phyloP scores from a whole-genome alignment of 2,888 invertebrate species.

The Synanthedon andrenaeformis region DNA sequence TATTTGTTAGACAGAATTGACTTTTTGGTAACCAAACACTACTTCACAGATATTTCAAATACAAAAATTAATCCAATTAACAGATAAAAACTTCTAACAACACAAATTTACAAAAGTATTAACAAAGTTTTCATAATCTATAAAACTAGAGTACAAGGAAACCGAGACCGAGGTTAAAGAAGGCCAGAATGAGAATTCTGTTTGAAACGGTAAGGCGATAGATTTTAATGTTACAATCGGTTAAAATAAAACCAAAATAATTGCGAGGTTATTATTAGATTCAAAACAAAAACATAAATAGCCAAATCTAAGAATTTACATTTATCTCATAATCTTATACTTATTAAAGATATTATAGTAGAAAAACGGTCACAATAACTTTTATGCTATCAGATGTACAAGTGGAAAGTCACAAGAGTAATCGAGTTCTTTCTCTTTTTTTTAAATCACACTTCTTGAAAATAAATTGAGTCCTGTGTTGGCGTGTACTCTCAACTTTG shows the following conservation, averaged over 20 bases:
- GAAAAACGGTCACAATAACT: slow-evolving; percentile 35
- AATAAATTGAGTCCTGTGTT: too few relatives aligned
- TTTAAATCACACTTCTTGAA: too few relatives aligned
- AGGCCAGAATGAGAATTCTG: too few relatives aligned
- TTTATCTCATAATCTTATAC: slow-evolving; percentile 18
- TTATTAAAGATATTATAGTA: slow-evolving; percentile 4
- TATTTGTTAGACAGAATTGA: slow-evolving; percentile 28
- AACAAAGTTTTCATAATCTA: slow-evolving; percentile 9
- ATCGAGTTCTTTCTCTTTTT: too few relatives aligned
- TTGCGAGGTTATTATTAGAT: slow-evolving; percentile 25
- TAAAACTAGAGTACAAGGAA: not conserved
- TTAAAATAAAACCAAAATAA: slow-evolving; percentile 14
- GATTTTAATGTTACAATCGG: not conserved
- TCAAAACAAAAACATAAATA: slow-evolving; percentile 3
- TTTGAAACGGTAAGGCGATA: too few relatives aligned
- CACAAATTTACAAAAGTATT: slow-evolving; percentile 33
- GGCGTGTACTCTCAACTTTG: too few relatives aligned
- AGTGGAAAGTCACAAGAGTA: too few relatives aligned
- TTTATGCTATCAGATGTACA: slow-evolving; percentile 19
- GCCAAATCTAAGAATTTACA: slow-evolving; percentile 10
- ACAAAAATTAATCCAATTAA: slow-evolving; percentile 16
- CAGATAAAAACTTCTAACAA: slow-evolving; percentile 31
- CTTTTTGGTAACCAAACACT: slow-evolving; percentile 52
- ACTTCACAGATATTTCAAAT: slow-evolving; percentile 11
- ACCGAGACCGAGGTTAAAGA: too few relatives aligned